Base-by-base conservation (phyloP, 1,140 invertebrate species). In the Conopomorpha cramerella region DNA sequence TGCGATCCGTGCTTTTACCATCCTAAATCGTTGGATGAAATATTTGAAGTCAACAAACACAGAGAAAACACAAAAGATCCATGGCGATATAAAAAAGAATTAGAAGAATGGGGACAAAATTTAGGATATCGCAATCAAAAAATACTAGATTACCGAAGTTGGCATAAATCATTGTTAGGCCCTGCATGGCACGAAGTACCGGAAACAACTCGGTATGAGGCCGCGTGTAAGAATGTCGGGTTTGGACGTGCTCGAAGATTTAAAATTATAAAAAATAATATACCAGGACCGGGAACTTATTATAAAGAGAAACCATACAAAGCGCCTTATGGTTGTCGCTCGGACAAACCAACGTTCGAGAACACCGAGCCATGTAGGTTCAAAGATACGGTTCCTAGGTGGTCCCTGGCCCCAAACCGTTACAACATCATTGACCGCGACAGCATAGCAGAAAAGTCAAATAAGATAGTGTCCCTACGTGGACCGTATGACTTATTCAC, bases 401-500 rank as follows among this genome's bases (percentile, higher is more conserved):
- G 66, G 65, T 62, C 57, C 1, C 41, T 72, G 10, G 63, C 70
- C 4, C 55, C 59, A 1, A 46, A 74, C 35, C 51, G 64, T n/a
- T 74, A 74, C 30, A 55, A 8, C 2, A 60, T 67, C 3, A 30
- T 64, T 10, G 70, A 74, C 23, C 56, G 60, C 42, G 49, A 66
- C 27, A 30, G 34, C 23, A 66, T 74, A 11, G 66, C 63, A 30
- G 36, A 62, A 33, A 68, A 63, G 43, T 43, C 59, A 3, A 62
- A 59, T 0, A 70, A 65, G 44, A 3, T 67, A 8, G 53, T 70
- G 1, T 74, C 70, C 0, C 38, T 55, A 18, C 39, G 59, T 23
- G 66, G 70, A 2, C 70, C 70, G 2, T 74, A 74, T 34, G 66
- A 74, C 32, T 33, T 71, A 4, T 74, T 70, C 43, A 64, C 67